These are phyloP conservation scores for Leptothorax acervorum DNA, from an alignment of 2,888 invertebrate species.

Conservation along the genomic window DNA sequence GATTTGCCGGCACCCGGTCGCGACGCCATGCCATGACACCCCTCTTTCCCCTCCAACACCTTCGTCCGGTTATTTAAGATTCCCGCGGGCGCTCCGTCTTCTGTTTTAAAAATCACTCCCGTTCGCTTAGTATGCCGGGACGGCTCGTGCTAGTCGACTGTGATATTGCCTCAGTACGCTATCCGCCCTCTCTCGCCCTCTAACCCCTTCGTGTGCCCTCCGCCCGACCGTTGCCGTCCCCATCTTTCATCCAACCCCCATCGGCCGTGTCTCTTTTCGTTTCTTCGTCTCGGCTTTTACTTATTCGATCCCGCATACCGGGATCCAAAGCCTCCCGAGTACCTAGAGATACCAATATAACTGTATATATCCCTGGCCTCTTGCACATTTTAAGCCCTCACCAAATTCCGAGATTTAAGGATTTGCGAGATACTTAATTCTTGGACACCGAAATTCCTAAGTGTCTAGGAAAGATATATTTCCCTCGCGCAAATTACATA, in stretches of 20 bases:
- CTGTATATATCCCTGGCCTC: not conserved
- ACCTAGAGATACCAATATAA: slow-evolving; percentile 16
- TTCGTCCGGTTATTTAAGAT: slow-evolving; percentile 79
- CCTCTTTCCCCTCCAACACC: slow-evolving; percentile 37
- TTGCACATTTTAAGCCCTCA: not conserved
- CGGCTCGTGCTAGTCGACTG: slow-evolving; percentile 81
- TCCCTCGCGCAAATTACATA: not conserved
- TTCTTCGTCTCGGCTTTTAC: slow-evolving; percentile 47
- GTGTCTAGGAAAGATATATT: not conserved
- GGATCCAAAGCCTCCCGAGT: not conserved
- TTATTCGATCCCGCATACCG: slow-evolving; percentile 61
- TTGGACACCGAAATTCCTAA: not conserved
- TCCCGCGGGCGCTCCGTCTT: slow-evolving; percentile 78
- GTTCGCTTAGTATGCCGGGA: slow-evolving; percentile 81
- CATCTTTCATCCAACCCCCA: slow-evolving; percentile 23
- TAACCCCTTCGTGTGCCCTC: not conserved
- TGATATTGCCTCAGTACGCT: slow-evolving; percentile 80
- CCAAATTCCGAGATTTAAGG: slow-evolving; percentile 26
- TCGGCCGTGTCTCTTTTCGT: slow-evolving; percentile 39
- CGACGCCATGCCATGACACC: slow-evolving; percentile 41
- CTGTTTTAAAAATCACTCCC: slow-evolving; percentile 83
- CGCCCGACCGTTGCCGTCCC: not conserved
- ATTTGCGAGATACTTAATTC: slow-evolving; percentile 13
- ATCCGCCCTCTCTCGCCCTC: not conserved
- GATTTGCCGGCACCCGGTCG: slow-evolving; percentile 52